These are phyloP conservation scores for Danaus melanippus DNA, from an alignment of 1,140 invertebrate species.

Conservation along the genomic window DNA sequence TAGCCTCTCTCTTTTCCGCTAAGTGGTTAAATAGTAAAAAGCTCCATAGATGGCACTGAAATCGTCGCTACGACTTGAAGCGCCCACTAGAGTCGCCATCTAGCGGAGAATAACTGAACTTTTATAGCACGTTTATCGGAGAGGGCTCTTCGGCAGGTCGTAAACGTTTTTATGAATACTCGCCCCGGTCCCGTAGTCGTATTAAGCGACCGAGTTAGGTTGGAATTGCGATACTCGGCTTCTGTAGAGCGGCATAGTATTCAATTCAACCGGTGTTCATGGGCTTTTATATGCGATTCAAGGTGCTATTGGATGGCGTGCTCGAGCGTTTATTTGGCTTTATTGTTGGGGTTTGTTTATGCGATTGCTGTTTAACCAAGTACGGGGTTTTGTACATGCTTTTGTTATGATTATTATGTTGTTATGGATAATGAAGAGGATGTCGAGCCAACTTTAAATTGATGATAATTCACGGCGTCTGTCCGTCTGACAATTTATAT, in stretches of 20 bases:
- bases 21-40: slow-evolving; percentile 59
- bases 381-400: slow-evolving; percentile 64
- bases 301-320: slow-evolving; percentile 71
- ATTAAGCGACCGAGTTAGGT: slow-evolving; percentile 65
- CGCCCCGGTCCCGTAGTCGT: slow-evolving; percentile 59
- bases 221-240: slow-evolving; percentile 59
- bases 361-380: slow-evolving; percentile 70
- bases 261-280: slow-evolving; percentile 67
- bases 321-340: slow-evolving; percentile 70
- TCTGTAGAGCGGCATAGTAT: slow-evolving; percentile 57
- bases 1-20: slow-evolving; percentile 29
- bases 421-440: slow-evolving; percentile 56
- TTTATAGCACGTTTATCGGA: slow-evolving; percentile 69
- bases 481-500: background rate
- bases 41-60: slow-evolving; percentile 70
- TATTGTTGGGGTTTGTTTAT: slow-evolving; percentile 72
- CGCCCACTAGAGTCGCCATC: slow-evolving; percentile 68
- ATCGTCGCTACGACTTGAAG: slow-evolving; percentile 61
- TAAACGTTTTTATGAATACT: slow-evolving; percentile 69
- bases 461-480: background rate
- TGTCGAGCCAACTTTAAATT: slow-evolving; percentile 38
- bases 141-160: slow-evolving; percentile 70
- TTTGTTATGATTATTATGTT: slow-evolving; percentile 69
- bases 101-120: slow-evolving; percentile 66
- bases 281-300: slow-evolving; percentile 70